Percentiles rank a stretch among this genome's conserved stretches.
Conservation (phyloP, 2,888 invertebrate species). For the Phragmatobia fuliginosa region DNA sequence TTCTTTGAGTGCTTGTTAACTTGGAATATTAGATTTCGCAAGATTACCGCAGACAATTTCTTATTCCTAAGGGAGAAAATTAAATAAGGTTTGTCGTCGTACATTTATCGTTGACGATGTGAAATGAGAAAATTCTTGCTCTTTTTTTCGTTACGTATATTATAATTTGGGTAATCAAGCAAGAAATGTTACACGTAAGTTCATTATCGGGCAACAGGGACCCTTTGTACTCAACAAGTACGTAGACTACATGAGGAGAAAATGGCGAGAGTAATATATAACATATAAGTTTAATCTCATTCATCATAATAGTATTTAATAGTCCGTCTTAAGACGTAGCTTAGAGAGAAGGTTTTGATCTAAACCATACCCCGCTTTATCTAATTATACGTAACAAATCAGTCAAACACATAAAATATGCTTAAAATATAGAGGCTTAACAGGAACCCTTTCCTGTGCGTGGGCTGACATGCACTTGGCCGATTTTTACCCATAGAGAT, state of each 20-base stretch:
- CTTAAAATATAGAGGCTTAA: no score
- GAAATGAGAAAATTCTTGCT: neutral
- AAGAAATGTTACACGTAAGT: neutral
- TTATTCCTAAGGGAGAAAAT: neutral
- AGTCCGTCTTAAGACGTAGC: neutral
- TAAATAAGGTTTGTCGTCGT: neutral
- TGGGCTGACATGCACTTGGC: no score
- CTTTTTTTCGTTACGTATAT: neutral
- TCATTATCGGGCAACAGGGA: neutral
- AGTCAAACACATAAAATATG: no score
- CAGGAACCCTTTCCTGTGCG: no score
- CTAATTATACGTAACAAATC: neutral
- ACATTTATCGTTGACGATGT: neutral
- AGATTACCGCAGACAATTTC: constrained; percentile 16
- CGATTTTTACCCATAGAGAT: no score
- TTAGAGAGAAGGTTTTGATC: no score
- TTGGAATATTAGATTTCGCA: constrained; percentile 11
- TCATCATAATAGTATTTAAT: neutral
- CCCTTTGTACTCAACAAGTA: neutral
- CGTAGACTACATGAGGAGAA: neutral
- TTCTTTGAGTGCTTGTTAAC: constrained; percentile 2
- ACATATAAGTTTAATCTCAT: neutral
- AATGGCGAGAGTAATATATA: neutral
- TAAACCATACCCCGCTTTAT: neutral
- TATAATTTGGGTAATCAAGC: neutral